Evolutionary conservation across 2,888 invertebrate genomes (phyloP), one percentile per base, ranked within the genome.

Genomic region (Nymphalis urticae): DNA sequence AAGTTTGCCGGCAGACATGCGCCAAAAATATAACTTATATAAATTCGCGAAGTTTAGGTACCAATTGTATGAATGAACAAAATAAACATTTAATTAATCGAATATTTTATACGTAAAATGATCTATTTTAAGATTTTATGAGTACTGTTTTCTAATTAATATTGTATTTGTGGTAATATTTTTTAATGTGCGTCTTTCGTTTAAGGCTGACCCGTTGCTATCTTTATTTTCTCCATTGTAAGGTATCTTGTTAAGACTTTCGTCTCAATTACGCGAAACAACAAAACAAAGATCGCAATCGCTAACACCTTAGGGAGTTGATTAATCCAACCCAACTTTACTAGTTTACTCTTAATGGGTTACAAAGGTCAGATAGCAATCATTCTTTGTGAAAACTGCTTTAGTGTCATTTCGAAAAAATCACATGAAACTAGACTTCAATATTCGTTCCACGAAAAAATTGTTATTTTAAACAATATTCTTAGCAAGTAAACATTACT

Each of bases 1-100:
- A 75, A 75, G 73, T 75, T 75, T 66, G 64, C 61, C 68, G 72
- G 61, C 70, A 70, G 70, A 66, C 68, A 70, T 58, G 62, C 61
- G 68, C 70, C 68, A 58, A 68, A 72, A 72, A 70, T 72, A 68
- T 66, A 48, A 66, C 51, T 63, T 32, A 68, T 72, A 63, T 68
- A 70, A 72, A 70, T 70, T 68, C 68, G 36, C 60, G 62, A 69
- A 69, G 53, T 70, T 68, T 63, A 50, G 61, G 54, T 62, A 64
- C 48, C 63, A 53, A 64, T 60, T 48, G 53, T 48, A 48, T 4
- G 42, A 42, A 13, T 42, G 42, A 13, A 42, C n/a, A n/a, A n/a
- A n/a, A 4, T 42, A 13, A 42, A 42, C 42, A 13, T 42, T 42
- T 42, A 42, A 42, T 42, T 42, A 42, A 42, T 42, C 13, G 42